Percentiles rank a stretch among this genome's conserved stretches.
Evolutionary conservation across 2,888 invertebrate species (phyloP).

Genomic region (Pachycephus smyrnensis): DNA sequence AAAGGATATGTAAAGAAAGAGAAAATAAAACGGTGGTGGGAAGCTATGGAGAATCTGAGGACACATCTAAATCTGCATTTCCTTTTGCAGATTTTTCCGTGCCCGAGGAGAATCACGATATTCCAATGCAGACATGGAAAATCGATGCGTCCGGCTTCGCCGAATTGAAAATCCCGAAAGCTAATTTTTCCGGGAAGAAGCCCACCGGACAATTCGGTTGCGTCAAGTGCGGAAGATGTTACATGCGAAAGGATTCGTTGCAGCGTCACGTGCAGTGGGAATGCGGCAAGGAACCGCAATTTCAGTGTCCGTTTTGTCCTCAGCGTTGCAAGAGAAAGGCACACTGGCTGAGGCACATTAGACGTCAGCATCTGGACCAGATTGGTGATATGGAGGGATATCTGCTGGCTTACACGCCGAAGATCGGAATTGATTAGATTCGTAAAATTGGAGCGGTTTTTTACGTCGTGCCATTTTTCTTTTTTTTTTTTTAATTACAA

Average conservation of each 20-base stretch:
- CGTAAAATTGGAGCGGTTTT: not conserved
- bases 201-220: constrained; percentile 68
- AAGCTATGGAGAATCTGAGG: constrained; percentile 12
- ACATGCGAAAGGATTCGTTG: constrained; percentile 73
- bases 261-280: constrained; percentile 71
- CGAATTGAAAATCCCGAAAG: constrained; percentile 56
- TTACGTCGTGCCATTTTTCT: not conserved
- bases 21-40: constrained; percentile 1
- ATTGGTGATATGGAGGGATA: constrained; percentile 67
- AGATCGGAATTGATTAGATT: constrained; percentile 26
- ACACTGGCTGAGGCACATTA: constrained; percentile 70
- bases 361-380: constrained; percentile 70
- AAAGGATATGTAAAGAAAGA: not conserved
- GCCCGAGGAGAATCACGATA: constrained; percentile 42
- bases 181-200: constrained; percentile 43
- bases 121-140: constrained; percentile 50
- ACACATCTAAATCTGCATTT: constrained; percentile 23
- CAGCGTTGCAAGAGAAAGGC: constrained; percentile 66
- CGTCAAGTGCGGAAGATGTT: constrained; percentile 71
- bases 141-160: constrained; percentile 39
- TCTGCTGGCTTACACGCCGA: constrained; percentile 39
- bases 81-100: constrained; percentile 47
- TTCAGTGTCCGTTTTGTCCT: constrained; percentile 68
- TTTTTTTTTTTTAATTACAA: not conserved
- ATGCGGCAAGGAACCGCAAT: constrained; percentile 69